Evolutionary conservation across 1,140 invertebrate species (phyloP).

Genomic region (Bombus waltoni): DNA sequence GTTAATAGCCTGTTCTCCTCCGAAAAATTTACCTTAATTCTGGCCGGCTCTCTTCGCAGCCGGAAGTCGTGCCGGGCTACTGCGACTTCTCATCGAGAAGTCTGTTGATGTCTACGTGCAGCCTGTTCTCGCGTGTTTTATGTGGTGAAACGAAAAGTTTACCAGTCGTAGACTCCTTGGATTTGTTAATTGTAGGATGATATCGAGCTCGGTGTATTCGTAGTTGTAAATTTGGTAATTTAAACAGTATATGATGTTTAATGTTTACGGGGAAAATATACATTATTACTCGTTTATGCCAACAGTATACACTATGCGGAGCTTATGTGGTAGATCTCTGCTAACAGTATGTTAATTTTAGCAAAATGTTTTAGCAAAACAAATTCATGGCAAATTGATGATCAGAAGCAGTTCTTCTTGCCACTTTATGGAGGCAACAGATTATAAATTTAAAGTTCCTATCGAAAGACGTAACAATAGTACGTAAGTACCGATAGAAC

Average conservation of each 20-base stretch:
- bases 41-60: neutral
- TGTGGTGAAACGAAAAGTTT: neutral
- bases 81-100: neutral
- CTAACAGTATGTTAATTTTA: neutral
- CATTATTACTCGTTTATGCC: no score
- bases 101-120: neutral
- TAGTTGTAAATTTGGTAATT: neutral
- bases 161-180: neutral
- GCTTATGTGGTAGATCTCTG: neutral
- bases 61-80: neutral
- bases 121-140: neutral
- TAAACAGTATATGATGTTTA: conserved; percentile 1
- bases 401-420: neutral
- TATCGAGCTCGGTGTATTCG: neutral
- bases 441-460: no score
- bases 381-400: neutral
- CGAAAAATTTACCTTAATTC: conserved; percentile 19
- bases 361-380: neutral
- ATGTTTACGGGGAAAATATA: neutral
- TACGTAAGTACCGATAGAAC: no score
- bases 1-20: conserved; percentile 15
- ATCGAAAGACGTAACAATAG: no score
- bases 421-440: no score
- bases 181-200: neutral
- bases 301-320: no score